Conservation (phyloP, 2,113 vertebrate genomes). For the Phycodurus eques region DNA sequence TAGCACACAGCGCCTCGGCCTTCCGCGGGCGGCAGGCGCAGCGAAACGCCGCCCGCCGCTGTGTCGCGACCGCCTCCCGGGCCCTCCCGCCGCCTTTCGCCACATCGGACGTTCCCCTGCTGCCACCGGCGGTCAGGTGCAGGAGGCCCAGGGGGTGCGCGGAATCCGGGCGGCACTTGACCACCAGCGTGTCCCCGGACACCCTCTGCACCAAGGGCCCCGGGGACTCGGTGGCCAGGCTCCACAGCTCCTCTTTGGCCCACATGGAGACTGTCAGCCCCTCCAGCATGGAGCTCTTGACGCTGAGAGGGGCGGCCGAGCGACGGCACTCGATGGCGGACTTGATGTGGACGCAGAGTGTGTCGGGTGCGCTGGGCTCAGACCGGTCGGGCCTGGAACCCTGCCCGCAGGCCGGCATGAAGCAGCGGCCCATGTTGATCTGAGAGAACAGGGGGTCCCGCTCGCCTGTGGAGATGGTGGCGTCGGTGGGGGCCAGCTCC, state of each 20-base stretch:
- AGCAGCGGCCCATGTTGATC: conserved; percentile 85
- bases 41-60: conserved; percentile 35
- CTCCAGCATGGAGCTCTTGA: conserved; percentile 84
- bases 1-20: neutral
- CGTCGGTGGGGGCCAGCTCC: conserved; percentile 82
- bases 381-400: conserved; percentile 58
- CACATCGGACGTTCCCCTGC: conserved; percentile 5
- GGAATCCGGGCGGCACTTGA: conserved; percentile 80
- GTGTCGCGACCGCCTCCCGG: neutral
- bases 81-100: conserved; percentile 42
- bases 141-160: conserved; percentile 83
- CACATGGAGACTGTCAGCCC: conserved; percentile 70
- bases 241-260: conserved; percentile 84
- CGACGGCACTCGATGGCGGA: conserved; percentile 79
- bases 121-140: conserved; percentile 76
- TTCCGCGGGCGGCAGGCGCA: conserved; percentile 55
- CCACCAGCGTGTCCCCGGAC: conserved; percentile 78
- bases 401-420: conserved; percentile 75
- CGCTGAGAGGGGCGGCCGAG: conserved; percentile 78
- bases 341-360: conserved; percentile 85
- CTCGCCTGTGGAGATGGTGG: conserved; percentile 77
- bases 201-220: conserved; percentile 87
- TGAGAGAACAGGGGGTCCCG: conserved; percentile 79
- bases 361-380: conserved; percentile 47
- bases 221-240: conserved; percentile 80